phyloP scores from a whole-genome alignment of 2,113 vertebrate species.

The Calidris pygmaea region DNA sequence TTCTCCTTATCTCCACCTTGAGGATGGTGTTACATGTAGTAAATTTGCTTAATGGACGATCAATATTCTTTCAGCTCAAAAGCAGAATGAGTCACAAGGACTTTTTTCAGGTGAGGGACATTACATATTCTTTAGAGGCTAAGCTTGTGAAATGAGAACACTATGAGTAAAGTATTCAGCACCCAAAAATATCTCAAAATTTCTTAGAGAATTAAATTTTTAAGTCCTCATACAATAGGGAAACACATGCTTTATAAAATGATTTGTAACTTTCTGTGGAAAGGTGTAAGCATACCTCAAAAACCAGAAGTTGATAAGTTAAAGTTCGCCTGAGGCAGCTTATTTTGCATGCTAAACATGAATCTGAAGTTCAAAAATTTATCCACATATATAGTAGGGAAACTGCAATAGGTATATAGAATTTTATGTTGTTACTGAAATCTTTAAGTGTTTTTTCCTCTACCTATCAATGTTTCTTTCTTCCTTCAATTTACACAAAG shows the following conservation, averaged over 20 bases:
- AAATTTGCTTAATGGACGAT: conserved; percentile 16
- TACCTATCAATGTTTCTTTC: not conserved
- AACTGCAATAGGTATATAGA: not conserved
- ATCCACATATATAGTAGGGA: not conserved
- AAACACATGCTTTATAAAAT: not conserved
- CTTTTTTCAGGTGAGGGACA: not conserved
- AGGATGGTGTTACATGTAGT: not conserved
- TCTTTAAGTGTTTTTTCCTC: not conserved
- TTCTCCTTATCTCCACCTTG: conserved; percentile 12
- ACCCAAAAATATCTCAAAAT: not conserved
- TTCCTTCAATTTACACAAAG: not conserved
- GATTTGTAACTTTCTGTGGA: not conserved
- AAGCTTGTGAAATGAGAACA: not conserved
- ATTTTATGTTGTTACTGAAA: not conserved
- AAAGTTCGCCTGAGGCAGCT: not conserved
- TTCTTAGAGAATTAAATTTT: not conserved
- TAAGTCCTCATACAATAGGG: not conserved
- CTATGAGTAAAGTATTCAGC: not conserved
- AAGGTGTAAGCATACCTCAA: not conserved
- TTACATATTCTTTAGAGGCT: not conserved
- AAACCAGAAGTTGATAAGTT: accelerated
- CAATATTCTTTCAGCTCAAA: conserved; percentile 10
- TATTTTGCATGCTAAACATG: not conserved
- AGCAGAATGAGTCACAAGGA: not conserved
- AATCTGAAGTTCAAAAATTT: not conserved